phyloP scores from a whole-genome alignment of 1,140 invertebrate species.

The Frieseomelitta varia region DNA sequence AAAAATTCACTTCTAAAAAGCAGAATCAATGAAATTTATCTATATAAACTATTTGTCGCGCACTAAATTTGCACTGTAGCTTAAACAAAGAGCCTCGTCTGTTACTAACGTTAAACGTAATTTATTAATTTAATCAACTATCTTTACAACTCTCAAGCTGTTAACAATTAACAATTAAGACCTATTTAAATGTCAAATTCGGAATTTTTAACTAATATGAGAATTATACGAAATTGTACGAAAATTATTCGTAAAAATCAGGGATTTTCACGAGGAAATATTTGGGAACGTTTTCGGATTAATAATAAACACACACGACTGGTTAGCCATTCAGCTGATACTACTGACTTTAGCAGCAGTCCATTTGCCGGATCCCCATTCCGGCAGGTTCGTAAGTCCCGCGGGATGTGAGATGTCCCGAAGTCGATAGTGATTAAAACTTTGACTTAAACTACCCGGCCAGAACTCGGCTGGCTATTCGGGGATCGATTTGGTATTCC shows the following conservation, averaged over 20 bases:
- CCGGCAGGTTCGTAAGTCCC: slow-evolving; percentile 63
- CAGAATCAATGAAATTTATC: too few relatives aligned
- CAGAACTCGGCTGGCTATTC: slow-evolving; percentile 69
- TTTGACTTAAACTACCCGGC: slow-evolving; percentile 73
- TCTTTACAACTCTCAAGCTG: too few relatives aligned
- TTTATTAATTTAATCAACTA: too few relatives aligned
- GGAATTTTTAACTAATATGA: too few relatives aligned
- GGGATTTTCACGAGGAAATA: background rate
- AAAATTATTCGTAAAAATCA: background rate
- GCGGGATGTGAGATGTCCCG: slow-evolving; percentile 68
- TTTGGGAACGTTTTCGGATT: background rate
- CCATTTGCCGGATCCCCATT: slow-evolving; percentile 67
- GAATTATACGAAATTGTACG: background rate
- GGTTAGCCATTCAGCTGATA: slow-evolving; percentile 52
- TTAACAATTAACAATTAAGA: too few relatives aligned
- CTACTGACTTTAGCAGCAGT: slow-evolving; percentile 52
- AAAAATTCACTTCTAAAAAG: too few relatives aligned
- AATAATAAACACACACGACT: slow-evolving; percentile 56
- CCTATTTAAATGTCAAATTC: too few relatives aligned
- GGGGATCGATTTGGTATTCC: slow-evolving; percentile 71
- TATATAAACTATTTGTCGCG: too few relatives aligned
- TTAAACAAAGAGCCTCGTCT: too few relatives aligned
- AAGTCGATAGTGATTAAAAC: slow-evolving; percentile 79
- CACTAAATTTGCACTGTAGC: too few relatives aligned
- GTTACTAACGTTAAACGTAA: too few relatives aligned